Conservation (phyloP, 2,797 vertebrate genomes). For the Enteromius radiatus region DNA sequence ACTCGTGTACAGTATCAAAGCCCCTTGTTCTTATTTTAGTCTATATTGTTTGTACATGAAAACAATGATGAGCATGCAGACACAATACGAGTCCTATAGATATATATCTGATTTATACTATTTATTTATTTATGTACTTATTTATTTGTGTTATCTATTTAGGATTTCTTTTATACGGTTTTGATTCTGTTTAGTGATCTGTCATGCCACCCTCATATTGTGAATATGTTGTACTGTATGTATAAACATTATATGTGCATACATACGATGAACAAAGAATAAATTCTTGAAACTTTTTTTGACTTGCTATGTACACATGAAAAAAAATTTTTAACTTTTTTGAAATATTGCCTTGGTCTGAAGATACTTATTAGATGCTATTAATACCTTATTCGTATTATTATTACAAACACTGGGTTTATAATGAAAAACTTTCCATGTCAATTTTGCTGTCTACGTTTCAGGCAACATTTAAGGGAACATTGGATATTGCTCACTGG, state of each 20-base stretch:
- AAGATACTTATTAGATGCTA: not conserved
- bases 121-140: conserved; percentile 72
- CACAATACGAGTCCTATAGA: conserved; percentile 72
- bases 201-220: conserved; percentile 76
- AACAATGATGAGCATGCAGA: conserved; percentile 75
- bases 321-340: not conserved
- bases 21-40: conserved; percentile 65
- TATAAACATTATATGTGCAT: conserved; percentile 76
- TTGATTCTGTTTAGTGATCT: conserved; percentile 75
- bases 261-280: conserved; percentile 74
- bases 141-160: conserved; percentile 65
- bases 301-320: not conserved
- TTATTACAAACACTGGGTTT: not conserved
- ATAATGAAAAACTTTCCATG: not conserved
- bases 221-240: conserved; percentile 70
- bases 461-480: no score
- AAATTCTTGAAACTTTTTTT: conserved; percentile 67
- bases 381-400: not conserved
- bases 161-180: conserved; percentile 69
- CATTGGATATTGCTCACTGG: not conserved
- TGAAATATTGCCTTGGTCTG: not conserved
- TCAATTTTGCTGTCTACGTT: not conserved
- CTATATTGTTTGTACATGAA: conserved; percentile 76
- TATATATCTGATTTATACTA: conserved; percentile 75
- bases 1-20: conserved; percentile 66